Base-by-base conservation (phyloP, 2,113 vertebrate genomes). In the Phalacrocorax brasilianus region DNA sequence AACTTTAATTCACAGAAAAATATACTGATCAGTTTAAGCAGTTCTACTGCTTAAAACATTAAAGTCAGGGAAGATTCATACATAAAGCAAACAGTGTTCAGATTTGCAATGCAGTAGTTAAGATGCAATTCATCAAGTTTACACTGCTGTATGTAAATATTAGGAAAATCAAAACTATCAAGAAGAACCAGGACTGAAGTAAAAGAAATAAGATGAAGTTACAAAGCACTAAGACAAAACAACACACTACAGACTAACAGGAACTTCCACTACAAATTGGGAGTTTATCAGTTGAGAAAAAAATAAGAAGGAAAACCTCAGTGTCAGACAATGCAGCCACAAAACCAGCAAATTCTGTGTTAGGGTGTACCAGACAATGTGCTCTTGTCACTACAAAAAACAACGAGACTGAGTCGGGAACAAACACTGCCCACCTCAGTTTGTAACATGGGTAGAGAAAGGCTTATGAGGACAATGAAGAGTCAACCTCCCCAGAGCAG, bases 291-390 rank as follows among this genome's bases (percentile, higher is more conserved):
- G 44, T 2, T 71, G 30, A 35, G 50, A 65, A 81, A 73, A 45
- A 30, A 62, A 52, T 35, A 58, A 89, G 42, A 52, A 33, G 27
- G 14, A 35, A 42, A 30, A 47, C 9, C 12, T 80, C 56, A 2
- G 1, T 59, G 40, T 38, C 26, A 79, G 62, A 27, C 32, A 75
- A 35, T 1, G 19, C 21, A 86, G 47, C 9, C 52, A 47, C 19
- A 63, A 38, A 55, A 55, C 52, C 20, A 22, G n/a, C 19, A 86
- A 59, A 32, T 20, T 22, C 1, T 10, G 19, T 19, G 3, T 38
- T 11, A 23, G 24, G 10, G 5, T 2, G 11, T 5, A 76, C 14
- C 28, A 55, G 44, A 6, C 45, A 53, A 33, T 0, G 7, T 15
- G 32, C 33, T 65, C 45, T 17, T 12, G 7, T 5, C 50, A 21